Evolutionary conservation across 2,113 vertebrate species (phyloP), one percentile per base, ranked within the genome.

Genomic region (Albula glossodonta): DNA sequence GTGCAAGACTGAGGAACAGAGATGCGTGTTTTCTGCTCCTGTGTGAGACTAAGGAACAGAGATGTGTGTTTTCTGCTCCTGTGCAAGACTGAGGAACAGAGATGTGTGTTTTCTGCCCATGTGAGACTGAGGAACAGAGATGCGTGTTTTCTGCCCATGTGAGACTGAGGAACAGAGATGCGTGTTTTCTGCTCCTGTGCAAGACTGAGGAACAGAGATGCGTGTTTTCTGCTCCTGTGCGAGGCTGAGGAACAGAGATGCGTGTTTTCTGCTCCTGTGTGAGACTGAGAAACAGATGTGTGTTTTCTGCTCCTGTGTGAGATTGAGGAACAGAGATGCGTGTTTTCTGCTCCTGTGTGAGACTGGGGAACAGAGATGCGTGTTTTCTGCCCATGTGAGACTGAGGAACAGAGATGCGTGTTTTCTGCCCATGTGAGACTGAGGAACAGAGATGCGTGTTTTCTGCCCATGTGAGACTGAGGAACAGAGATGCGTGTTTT

Each of bases 381-480:
- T 56, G 53, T 12, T 56, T 56, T 56, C 12, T 6, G 53, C 53
- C 1, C 31, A 1, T 9, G 53, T 9, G 53, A 41, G 53, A 56
- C 53, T 56, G 12, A 56, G 53, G 31, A 41, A 41, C 31, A 41
- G 91, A 92, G 96, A 92, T 12, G 12, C 7, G 2, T 56, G 53
- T 12, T 4, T 70, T 17, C 22, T 5, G 63, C 63, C 2, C 10
- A 3, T n/a, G 13, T 70, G 12, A 60, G 70, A 74, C 70, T 74
- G n/a, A 56, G 53, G 31, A 41, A 41, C 31, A 41, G 91, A 92
- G 96, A 92, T 12, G 12, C 7, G 12, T 56, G 53, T 12, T 56
- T 56, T 56, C 12, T 6, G 53, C 53, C 53, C 0, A 2, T 9
- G 53, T 56, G 31, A 41, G 53, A 56, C 53, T 56, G 12, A 56